Evolutionary conservation across 1,140 invertebrate species (phyloP), one percentile per base, ranked within the genome.

Genomic region (Solenopsis invicta): DNA sequence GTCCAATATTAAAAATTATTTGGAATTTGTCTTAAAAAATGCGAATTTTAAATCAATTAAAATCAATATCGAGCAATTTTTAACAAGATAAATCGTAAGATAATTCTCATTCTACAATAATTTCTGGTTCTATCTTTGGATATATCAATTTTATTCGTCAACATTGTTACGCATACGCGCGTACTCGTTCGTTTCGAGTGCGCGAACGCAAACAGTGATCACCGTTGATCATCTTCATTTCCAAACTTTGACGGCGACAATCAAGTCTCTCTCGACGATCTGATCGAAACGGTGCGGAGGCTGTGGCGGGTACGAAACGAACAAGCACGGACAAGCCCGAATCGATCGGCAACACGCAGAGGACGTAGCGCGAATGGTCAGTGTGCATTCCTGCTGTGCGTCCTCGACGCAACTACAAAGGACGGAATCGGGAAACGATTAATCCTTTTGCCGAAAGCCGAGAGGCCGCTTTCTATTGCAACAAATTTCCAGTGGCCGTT

Each of bases 231-330:
- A 59, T 66, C 74, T 88, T 91, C 77, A 84, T 93, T 94, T 95
- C 77, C 89, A 96, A 96, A 97, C 94, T 95, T 97, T 88, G 96
- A 97, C 82, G 96, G 95, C 76, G 96, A 97, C 91, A 96, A 96
- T 88, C 95, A 96, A 91, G 95, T 97, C 71, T 96, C 95, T 12
- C 89, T 95, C 34, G 89, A 95, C 24, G 96, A 97, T 92, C 94
- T 97, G 48, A 94, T 93, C 69, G 93, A 95, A 45, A 95, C 95
- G n/a, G 90, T 97, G 3, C 95, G 96, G 77, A 94, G 95, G 45
- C 86, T 97, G 29, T 29, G 61, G 96, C 96, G 6, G 91, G 90
- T 0, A 77, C 81, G 4, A 37, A 84, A 77, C 81, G 4, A 37
- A 84, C 8, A 62, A 85, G 66, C 34, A 75, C n/a, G 85, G 75